Percentiles rank a stretch among this genome's conserved stretches.
These are phyloP conservation scores for Cordylochernes scorpioides DNA, from an alignment of 2,888 invertebrate genomes.

Conservation along the genomic window DNA sequence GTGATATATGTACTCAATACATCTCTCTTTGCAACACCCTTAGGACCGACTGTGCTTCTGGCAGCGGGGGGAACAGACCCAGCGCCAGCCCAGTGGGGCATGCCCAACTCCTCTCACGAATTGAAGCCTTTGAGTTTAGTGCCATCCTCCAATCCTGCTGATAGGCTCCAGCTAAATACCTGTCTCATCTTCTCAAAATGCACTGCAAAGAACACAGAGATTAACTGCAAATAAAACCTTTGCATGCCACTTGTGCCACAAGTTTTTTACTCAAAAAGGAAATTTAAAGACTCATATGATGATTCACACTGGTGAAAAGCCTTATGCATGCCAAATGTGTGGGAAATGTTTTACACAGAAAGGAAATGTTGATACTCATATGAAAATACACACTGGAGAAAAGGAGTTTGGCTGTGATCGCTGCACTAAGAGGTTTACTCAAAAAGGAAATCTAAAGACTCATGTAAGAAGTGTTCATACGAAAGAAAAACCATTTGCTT, in stretches of 20 bases:
- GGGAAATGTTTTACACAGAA: conserved; percentile 17
- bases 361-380: conserved; percentile 16
- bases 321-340: conserved; percentile 15
- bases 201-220: conserved; percentile 6
- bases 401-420: conserved; percentile 15
- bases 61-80: conserved; percentile 9
- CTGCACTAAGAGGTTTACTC: conserved; percentile 16
- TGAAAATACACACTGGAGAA: conserved; percentile 16
- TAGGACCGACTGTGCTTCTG: conserved; percentile 10
- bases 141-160: no score
- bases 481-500: conserved; percentile 16
- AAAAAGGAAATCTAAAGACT: conserved; percentile 16
- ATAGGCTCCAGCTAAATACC: no score
- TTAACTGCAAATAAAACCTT: conserved; percentile 10
- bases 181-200: no score
- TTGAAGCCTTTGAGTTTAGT: no score
- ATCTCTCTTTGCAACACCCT: conserved; percentile 5
- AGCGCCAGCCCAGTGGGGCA: conserved; percentile 9
- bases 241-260: conserved; percentile 15
- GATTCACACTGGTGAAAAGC: conserved; percentile 16
- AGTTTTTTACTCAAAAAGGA: conserved; percentile 16
- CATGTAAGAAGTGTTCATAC: conserved; percentile 16
- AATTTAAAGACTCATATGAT: conserved; percentile 17
- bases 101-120: conserved; percentile 9
- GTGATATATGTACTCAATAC: conserved; percentile 14